Evolutionary conservation across 2,888 invertebrate species (phyloP).

Genomic region (Drosophila cognata): DNA sequence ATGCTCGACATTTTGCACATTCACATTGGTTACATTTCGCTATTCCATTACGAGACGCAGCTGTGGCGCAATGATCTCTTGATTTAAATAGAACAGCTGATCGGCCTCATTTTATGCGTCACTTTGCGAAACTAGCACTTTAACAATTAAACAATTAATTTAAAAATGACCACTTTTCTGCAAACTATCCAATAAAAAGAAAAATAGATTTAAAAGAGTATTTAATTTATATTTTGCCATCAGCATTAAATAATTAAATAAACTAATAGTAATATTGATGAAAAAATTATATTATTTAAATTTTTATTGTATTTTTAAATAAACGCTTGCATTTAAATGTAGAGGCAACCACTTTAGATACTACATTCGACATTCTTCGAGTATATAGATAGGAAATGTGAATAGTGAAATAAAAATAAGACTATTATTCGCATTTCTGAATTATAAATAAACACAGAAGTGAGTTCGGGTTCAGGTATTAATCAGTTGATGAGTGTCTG

Average conservation of each 20-base stretch:
- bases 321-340: neutral
- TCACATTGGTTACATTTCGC: neutral
- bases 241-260: neutral
- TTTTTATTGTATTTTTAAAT: neutral
- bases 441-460: neutral
- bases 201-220: neutral
- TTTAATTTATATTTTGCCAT: neutral
- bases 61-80: neutral
- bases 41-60: neutral
- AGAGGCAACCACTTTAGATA: neutral
- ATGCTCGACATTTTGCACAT: neutral
- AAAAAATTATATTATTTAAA: neutral
- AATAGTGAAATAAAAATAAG: neutral
- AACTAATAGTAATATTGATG: neutral
- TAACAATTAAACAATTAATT: neutral
- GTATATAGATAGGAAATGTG: neutral
- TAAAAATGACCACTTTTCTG: neutral
- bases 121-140: neutral
- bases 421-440: neutral
- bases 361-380: neutral
- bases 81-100: neutral
- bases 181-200: neutral
- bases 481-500: constrained; percentile 28
- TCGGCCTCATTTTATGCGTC: neutral
- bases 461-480: constrained; percentile 15